Evolutionary conservation across 2,888 invertebrate species (phyloP).

Genomic region (Glomeris marginata): DNA sequence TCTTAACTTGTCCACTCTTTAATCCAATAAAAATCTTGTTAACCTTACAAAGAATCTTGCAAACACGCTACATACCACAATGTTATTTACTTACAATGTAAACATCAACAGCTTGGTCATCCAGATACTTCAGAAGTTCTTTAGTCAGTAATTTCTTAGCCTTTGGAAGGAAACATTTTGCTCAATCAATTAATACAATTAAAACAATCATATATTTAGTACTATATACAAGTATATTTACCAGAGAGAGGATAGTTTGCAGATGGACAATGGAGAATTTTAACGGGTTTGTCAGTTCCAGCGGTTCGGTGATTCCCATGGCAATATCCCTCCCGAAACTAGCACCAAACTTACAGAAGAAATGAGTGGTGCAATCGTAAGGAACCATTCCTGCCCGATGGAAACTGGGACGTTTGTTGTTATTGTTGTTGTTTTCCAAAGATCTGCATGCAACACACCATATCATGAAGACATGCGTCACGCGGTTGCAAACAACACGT

Average conservation of each 20-base stretch:
- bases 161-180: slow-evolving; percentile 6
- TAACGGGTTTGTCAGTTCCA: slow-evolving; percentile 22
- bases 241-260: slow-evolving; percentile 26
- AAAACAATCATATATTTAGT: too few species aligned
- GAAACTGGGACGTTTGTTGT: slow-evolving; percentile 19
- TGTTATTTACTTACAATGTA: slow-evolving; percentile 35
- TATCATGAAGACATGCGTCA: too few species aligned
- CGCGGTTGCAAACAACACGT: too few species aligned
- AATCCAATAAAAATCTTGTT: slow-evolving; percentile 13
- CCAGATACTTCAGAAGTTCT: slow-evolving; percentile 61
- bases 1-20: slow-evolving; percentile 38
- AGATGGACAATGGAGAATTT: slow-evolving; percentile 27
- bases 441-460: too few species aligned
- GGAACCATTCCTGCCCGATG: slow-evolving; percentile 33
- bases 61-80: too few species aligned
- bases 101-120: slow-evolving; percentile 68
- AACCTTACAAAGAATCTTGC: too few species aligned
- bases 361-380: slow-evolving; percentile 67
- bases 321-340: slow-evolving; percentile 43
- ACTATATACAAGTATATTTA: too few species aligned
- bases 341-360: slow-evolving; percentile 82
- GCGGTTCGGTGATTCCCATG: slow-evolving; percentile 16
- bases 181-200: too few species aligned
- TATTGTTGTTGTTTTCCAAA: slow-evolving; percentile 10
- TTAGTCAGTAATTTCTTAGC: slow-evolving; percentile 76